phyloP scores from a whole-genome alignment of 2,888 invertebrate genomes.

The Ectemnius lituratus region DNA sequence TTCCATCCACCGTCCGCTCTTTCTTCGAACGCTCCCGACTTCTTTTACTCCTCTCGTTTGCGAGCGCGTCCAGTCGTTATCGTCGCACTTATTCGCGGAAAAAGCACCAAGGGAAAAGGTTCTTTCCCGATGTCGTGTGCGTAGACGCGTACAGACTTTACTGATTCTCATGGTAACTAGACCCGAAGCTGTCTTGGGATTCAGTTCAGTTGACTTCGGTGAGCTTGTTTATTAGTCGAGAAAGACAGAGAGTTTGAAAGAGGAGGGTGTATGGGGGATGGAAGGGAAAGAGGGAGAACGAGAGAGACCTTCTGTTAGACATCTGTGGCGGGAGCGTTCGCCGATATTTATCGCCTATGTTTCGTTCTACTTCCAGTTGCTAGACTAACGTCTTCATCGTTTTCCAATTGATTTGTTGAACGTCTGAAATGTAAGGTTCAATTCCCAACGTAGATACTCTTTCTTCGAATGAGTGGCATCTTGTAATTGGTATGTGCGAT shows the following conservation, averaged over 20 bases:
- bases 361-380: not conserved
- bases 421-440: not conserved
- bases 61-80: constrained; percentile 68
- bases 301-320: constrained; percentile 29
- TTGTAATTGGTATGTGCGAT: too few relatives aligned
- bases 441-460: too few relatives aligned
- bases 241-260: constrained; percentile 36
- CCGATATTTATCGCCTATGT: constrained; percentile 31
- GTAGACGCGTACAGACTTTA: not conserved
- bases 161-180: not conserved
- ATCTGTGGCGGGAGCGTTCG: constrained; percentile 33
- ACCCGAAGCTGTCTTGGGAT: constrained; percentile 29
- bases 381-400: not conserved
- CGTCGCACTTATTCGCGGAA: constrained; percentile 68
- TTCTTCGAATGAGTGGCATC: too few relatives aligned
- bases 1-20: constrained; percentile 61
- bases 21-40: constrained; percentile 56
- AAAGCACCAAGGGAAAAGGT: constrained; percentile 45
- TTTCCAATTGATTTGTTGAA: not conserved
- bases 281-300: too few relatives aligned
- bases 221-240: constrained; percentile 48
- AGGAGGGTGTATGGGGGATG: not conserved
- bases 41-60: constrained; percentile 62
- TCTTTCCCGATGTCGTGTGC: too few relatives aligned
- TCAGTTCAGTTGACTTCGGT: constrained; percentile 18